phyloP scores from a whole-genome alignment of 2,113 vertebrate genomes.

The Ifrita kowaldi region DNA sequence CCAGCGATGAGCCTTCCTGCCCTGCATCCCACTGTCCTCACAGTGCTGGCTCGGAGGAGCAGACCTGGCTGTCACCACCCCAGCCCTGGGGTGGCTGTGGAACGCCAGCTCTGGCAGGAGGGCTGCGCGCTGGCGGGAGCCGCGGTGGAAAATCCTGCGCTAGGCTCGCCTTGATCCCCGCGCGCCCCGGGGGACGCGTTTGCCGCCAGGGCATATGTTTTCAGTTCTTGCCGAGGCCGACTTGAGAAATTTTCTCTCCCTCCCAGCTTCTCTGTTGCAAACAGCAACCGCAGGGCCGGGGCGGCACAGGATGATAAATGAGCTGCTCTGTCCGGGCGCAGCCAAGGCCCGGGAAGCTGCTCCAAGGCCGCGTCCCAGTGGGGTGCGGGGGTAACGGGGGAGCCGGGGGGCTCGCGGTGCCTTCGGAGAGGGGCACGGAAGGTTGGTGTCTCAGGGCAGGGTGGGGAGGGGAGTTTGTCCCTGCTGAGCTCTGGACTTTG shows the following conservation, averaged over 20 bases:
- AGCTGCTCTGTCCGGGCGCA: slow-evolving; percentile 22
- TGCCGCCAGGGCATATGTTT: slow-evolving; percentile 57
- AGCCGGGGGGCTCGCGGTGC: rapidly evolving
- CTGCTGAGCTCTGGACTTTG: background rate
- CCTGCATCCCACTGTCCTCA: rapidly evolving
- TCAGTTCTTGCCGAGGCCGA: slow-evolving; percentile 44
- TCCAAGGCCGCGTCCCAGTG: background rate
- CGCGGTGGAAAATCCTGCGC: slow-evolving; percentile 38
- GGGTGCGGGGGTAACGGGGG: background rate
- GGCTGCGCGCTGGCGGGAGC: background rate
- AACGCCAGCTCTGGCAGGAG: background rate
- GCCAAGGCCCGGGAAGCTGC: slow-evolving; percentile 12
- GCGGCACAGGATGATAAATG: slow-evolving; percentile 49
- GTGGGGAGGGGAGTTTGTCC: background rate
- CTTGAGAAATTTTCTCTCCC: slow-evolving; percentile 59
- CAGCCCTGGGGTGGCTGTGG: background rate
- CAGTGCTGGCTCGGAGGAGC: rapidly evolving
- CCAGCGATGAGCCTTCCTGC: background rate
- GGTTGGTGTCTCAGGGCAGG: background rate
- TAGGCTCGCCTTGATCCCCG: slow-evolving; percentile 3
- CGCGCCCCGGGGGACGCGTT: background rate
- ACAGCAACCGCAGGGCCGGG: slow-evolving; percentile 47
- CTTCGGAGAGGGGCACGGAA: rapidly evolving
- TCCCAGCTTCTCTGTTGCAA: slow-evolving; percentile 56
- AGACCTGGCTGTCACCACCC: background rate